Conservation (phyloP, 2,797 vertebrate genomes). For the Sphenodon punctatus region DNA sequence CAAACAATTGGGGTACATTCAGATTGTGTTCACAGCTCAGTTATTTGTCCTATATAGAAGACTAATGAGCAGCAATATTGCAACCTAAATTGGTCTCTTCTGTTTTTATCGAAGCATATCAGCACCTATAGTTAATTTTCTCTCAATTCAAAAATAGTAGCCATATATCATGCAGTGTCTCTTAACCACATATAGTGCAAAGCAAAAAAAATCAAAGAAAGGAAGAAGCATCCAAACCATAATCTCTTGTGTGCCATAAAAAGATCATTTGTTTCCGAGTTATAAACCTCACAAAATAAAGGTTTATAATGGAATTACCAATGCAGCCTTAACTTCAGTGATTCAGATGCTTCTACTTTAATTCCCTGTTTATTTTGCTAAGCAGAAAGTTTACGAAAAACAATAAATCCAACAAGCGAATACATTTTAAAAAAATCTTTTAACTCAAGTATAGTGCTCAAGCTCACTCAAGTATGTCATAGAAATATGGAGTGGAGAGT, state of each 20-base stretch:
- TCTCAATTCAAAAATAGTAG: background rate
- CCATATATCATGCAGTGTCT: background rate
- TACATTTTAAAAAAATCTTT: background rate
- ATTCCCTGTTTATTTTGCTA: slow-evolving; percentile 5
- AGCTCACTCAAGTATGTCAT: slow-evolving; percentile 8
- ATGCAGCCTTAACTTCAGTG: slow-evolving; percentile 18
- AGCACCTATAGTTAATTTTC: background rate
- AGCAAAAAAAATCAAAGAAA: background rate
- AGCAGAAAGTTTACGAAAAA: slow-evolving; percentile 16
- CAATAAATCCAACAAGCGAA: background rate
- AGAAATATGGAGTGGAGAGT: background rate
- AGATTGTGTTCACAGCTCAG: background rate
- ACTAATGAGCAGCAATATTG: background rate
- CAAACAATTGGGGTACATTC: background rate
- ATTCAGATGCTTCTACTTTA: background rate
- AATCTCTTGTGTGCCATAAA: background rate
- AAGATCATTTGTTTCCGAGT: background rate
- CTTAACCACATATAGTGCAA: background rate
- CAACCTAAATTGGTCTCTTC: background rate
- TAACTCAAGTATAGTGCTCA: background rate
- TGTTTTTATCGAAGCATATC: background rate
- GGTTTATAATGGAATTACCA: background rate
- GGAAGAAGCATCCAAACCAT: background rate
- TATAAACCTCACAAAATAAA: slow-evolving; percentile 6
- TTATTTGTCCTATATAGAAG: background rate